A percentile compares a stretch with the other conserved stretches of the same genome.
These are phyloP conservation scores for Brachionus rubens DNA, from an alignment of 1,140 invertebrate genomes.

Conservation along the genomic window DNA sequence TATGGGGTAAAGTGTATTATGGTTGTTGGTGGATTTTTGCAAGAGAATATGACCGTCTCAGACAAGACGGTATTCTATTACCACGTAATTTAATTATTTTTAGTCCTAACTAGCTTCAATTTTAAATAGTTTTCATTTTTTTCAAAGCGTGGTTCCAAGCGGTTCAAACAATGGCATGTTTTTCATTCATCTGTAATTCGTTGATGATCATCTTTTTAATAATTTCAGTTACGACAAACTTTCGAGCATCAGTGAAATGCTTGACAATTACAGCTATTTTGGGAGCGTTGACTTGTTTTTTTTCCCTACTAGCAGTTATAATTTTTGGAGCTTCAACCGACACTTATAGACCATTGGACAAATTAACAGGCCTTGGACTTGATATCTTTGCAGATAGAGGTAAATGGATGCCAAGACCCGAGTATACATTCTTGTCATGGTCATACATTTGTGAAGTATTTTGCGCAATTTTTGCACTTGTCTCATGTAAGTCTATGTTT, in stretches of 20 bases:
- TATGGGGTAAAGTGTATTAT: constrained; percentile 48
- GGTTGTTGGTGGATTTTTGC: constrained; percentile 51
- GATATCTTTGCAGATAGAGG: constrained; percentile 39
- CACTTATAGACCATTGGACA: constrained; percentile 36
- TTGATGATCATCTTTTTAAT: constrained; percentile 32
- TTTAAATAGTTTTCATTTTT: neutral
- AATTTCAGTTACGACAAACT: constrained; percentile 10
- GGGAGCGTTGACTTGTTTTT: constrained; percentile 31
- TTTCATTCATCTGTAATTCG: constrained; percentile 29
- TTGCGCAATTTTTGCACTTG: constrained; percentile 24
- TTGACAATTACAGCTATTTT: constrained; percentile 17
- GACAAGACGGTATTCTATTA: constrained; percentile 33
- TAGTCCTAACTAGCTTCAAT: neutral
- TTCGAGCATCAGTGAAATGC: constrained; percentile 38
- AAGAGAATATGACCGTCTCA: constrained; percentile 46
- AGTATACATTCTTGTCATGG: constrained; percentile 46
- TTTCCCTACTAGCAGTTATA: constrained; percentile 18
- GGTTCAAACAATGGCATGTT: constrained; percentile 41
- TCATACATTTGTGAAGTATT: constrained; percentile 42
- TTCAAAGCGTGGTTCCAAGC: constrained; percentile 40
- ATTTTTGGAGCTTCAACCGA: constrained; percentile 36
- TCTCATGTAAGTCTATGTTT: neutral
- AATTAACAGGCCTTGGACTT: constrained; percentile 14
- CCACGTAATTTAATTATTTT: constrained; percentile 20
- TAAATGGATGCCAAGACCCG: constrained; percentile 46